Evolutionary conservation across 2,797 vertebrate genomes (phyloP), one percentile per base, ranked within the genome.

Genomic region (Dromococcyx pavoninus): DNA sequence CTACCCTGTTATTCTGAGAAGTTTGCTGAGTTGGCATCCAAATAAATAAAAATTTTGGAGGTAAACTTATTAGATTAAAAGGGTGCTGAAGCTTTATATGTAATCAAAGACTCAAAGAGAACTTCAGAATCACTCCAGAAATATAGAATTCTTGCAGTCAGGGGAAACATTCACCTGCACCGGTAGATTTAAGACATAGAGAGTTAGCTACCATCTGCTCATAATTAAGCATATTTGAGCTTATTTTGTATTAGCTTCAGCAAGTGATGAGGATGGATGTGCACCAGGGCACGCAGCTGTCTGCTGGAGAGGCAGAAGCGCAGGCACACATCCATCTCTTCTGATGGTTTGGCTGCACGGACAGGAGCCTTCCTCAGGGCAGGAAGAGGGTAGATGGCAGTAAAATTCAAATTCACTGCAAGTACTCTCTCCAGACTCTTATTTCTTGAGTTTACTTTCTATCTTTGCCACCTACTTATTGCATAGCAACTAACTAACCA

Each of bases 211-310:
- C 88, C 82, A 88, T 88, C 94, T 95, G 82, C 79, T 84, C 62
- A 93, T 84, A 95, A 93, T 86, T 94, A 90, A 95, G 67, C 39
- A 56, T 43, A n/a, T 73, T 89, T 79, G 67, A 87, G 64, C 25
- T 88, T 78, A 64, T 90, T 91, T 82, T 79, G 22, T 66, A 37
- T 88, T 66, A 76, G 43, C 17, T 86, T 86, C 89, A 91, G 37
- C 6, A 2, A 13, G 58, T 72, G 70, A 94, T 91, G 66, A 94
- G 80, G 51, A 84, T 86, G 70, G 76, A 94, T 95, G 73, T 86
- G 51, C 69, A 76, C 22, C 58, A 24, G 4, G 51, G 70, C 46
- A 72, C 58, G 39, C 91, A 91, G 79, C 58, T 91, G 79, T 81
- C 88, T 43, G 2, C 22, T 48, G 58, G 30, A 58, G 43, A 81